Evolutionary conservation across 1,140 invertebrate species (phyloP).

Genomic region (Nasonia longicornis): DNA sequence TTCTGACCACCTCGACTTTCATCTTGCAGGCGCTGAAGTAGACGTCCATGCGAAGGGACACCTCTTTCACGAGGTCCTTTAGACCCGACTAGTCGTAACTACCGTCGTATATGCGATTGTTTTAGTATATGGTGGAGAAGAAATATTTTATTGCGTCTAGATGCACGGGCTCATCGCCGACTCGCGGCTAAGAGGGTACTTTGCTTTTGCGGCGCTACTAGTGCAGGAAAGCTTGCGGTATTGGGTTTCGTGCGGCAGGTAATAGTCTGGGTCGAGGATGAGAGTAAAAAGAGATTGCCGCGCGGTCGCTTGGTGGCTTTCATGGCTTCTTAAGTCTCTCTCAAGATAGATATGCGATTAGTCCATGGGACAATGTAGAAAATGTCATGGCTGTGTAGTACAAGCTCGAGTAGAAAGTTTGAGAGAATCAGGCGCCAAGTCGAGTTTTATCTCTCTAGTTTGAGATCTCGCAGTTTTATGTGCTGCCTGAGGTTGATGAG

Average conservation of each 20-base stretch:
- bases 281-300: not conserved
- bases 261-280: not conserved
- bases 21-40: constrained; percentile 98
- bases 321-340: not conserved
- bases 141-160: not conserved
- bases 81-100: constrained; percentile 77
- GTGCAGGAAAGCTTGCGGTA: not conserved
- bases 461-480: too few species aligned
- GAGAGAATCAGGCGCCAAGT: too few species aligned
- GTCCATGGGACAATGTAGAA: not conserved
- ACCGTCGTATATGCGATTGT: constrained; percentile 64
- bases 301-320: not conserved
- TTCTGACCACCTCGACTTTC: constrained; percentile 94
- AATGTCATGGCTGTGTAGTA: not conserved
- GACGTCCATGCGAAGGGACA: constrained; percentile 95
- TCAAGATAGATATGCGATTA: not conserved
- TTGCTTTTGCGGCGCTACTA: not conserved
- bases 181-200: not conserved
- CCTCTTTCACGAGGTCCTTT: constrained; percentile 80
- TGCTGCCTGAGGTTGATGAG: too few species aligned
- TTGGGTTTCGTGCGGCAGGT: not conserved
- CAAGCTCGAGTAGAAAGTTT: not conserved
- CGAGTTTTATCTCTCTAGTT: too few species aligned
- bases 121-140: too few species aligned
- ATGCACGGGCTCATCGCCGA: too few species aligned